A percentile compares a stretch with the other conserved stretches of the same genome.
Conservation (phyloP, 2,888 invertebrate genomes). For the Lottia gigantea region DNA sequence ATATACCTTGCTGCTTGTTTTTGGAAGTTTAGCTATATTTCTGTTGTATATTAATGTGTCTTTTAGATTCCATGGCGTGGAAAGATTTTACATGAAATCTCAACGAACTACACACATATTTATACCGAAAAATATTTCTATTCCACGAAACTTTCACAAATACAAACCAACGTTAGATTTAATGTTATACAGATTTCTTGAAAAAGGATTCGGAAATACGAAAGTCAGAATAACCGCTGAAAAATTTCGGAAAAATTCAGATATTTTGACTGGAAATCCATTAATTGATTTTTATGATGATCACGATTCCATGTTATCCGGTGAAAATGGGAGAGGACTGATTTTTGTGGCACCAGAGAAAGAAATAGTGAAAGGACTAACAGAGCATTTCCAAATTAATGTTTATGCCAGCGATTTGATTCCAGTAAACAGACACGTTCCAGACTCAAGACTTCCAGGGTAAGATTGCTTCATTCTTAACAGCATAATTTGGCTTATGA, state of each 20-base stretch:
- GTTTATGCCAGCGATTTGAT: constrained; percentile 48
- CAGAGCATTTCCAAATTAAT: constrained; percentile 41
- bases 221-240: background rate
- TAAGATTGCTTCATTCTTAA: constrained; percentile 24
- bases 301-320: constrained; percentile 19
- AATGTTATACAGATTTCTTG: background rate
- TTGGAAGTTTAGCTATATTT: too few species aligned
- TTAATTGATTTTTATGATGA: constrained; percentile 17
- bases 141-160: background rate
- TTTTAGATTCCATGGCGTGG: too few species aligned
- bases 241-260: background rate
- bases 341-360: constrained; percentile 25
- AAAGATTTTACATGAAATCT: too few species aligned
- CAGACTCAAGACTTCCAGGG: constrained; percentile 54
- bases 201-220: background rate
- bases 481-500: background rate
- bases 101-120: too few species aligned
- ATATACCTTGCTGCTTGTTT: too few species aligned
- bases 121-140: too few species aligned
- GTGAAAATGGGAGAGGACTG: constrained; percentile 31
- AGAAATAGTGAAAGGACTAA: constrained; percentile 16
- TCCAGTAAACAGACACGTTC: constrained; percentile 52
- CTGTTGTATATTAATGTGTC: too few species aligned
- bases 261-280: background rate
- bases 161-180: background rate